These are phyloP conservation scores for Acestrorhynchus altus DNA, from an alignment of 2,797 vertebrate species.

Conservation along the genomic window DNA sequence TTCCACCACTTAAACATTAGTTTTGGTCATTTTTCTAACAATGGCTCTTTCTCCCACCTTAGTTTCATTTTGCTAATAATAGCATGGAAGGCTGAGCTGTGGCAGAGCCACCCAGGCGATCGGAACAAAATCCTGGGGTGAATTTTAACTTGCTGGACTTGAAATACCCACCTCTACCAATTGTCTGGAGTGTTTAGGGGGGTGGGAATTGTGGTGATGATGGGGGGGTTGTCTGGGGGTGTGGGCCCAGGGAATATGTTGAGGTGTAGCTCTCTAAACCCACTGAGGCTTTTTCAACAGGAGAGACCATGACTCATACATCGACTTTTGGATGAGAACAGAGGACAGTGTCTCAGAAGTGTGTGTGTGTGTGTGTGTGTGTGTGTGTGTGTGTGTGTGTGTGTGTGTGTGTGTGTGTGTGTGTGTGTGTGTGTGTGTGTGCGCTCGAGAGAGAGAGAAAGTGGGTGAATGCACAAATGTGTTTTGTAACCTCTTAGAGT, in stretches of 20 bases:
- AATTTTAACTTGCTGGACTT: too few species aligned
- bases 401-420: slow-evolving; percentile 64
- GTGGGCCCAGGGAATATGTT: slow-evolving; percentile 46
- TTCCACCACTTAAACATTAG: too few species aligned
- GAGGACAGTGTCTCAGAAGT: slow-evolving; percentile 64
- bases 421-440: slow-evolving; percentile 57
- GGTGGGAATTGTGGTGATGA: too few species aligned
- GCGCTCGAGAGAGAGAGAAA: slow-evolving; percentile 45
- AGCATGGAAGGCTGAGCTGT: too few species aligned
- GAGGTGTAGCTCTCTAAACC: slow-evolving; percentile 55
- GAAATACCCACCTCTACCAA: too few species aligned
- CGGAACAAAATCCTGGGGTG: too few species aligned
- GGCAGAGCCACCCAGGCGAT: too few species aligned
- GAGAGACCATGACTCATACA: slow-evolving; percentile 63
- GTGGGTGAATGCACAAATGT: slow-evolving; percentile 48
- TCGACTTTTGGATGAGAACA: slow-evolving; percentile 65
- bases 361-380: slow-evolving; percentile 63
- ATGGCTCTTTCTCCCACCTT: too few species aligned
- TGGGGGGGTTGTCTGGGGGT: too few species aligned
- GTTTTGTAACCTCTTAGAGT: slow-evolving; percentile 56
- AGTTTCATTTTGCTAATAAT: too few species aligned
- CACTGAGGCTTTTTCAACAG: slow-evolving; percentile 56
- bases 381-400: slow-evolving; percentile 56
- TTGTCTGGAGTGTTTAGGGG: too few species aligned
- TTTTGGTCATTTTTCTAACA: too few species aligned